These are phyloP conservation scores for Pseudochromis fuscus DNA, from an alignment of 2,797 vertebrate genomes.

Conservation along the genomic window DNA sequence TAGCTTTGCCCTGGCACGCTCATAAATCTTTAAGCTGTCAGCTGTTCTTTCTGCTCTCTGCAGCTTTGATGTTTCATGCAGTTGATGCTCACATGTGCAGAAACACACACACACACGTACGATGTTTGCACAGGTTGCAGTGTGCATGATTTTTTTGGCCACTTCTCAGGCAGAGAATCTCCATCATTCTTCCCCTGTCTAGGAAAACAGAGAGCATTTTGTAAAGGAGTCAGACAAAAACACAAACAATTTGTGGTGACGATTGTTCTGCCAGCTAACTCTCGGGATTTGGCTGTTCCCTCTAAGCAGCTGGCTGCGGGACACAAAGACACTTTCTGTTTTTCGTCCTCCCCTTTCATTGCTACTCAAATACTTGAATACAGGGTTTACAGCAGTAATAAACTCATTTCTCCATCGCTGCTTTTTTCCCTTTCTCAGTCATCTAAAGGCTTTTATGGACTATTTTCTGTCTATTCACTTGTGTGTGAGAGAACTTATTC, in stretches of 20 bases:
- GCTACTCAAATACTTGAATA: slow-evolving; percentile 20
- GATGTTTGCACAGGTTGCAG: slow-evolving; percentile 26
- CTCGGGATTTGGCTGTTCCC: slow-evolving; percentile 64
- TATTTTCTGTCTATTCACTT: neutral
- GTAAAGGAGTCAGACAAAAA: slow-evolving; percentile 49
- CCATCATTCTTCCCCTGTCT: slow-evolving; percentile 32
- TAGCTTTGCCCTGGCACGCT: slow-evolving; percentile 47
- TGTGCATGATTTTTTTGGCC: slow-evolving; percentile 46
- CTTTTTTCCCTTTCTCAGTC: slow-evolving; percentile 5
- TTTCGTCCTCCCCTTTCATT: slow-evolving; percentile 23
- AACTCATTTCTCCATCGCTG: no score
- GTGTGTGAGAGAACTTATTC: neutral
- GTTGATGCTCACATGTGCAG: slow-evolving; percentile 35
- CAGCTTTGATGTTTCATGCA: slow-evolving; percentile 74
- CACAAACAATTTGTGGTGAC: slow-evolving; percentile 65
- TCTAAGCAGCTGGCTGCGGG: slow-evolving; percentile 58
- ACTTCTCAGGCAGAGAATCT: slow-evolving; percentile 20
- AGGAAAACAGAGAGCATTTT: slow-evolving; percentile 65
- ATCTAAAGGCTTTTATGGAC: neutral
- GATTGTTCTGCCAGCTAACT: slow-evolving; percentile 69
- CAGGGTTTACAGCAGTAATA: slow-evolving; percentile 1
- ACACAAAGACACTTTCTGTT: slow-evolving; percentile 71
- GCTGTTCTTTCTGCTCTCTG: slow-evolving; percentile 68
- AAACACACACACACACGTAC: slow-evolving; percentile 19
- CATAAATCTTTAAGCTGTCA: slow-evolving; percentile 77